phyloP scores from a whole-genome alignment of 2,797 vertebrate genomes.

The Microctenopoma steveboyesi region DNA sequence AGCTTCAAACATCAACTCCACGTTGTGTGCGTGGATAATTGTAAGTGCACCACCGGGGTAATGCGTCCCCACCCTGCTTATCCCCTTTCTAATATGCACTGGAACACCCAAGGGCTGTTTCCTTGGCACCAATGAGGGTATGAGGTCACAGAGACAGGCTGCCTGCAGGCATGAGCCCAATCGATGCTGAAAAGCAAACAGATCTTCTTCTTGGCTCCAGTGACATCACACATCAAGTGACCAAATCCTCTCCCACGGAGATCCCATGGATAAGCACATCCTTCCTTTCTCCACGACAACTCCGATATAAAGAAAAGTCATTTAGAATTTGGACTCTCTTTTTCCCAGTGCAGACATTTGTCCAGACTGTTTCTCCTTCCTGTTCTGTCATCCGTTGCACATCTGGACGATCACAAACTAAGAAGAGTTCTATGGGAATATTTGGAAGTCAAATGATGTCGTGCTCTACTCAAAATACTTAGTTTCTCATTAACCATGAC shows the following conservation, averaged over 20 bases:
- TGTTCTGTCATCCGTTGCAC: slow-evolving; percentile 53
- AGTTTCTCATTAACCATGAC: slow-evolving; percentile 5
- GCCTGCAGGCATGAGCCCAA: slow-evolving; percentile 38
- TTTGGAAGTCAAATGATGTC: slow-evolving; percentile 16
- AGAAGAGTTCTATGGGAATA: slow-evolving; percentile 13
- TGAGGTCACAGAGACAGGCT: slow-evolving; percentile 63
- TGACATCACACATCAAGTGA: slow-evolving; percentile 51
- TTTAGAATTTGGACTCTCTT: slow-evolving; percentile 37
- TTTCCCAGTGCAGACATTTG: slow-evolving; percentile 57
- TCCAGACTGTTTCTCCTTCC: slow-evolving; percentile 45
- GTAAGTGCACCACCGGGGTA: slow-evolving; percentile 32
- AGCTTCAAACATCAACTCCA: slow-evolving; percentile 23
- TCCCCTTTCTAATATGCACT: neutral
- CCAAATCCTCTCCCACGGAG: slow-evolving; percentile 39
- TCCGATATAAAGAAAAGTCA: slow-evolving; percentile 50
- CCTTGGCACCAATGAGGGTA: slow-evolving; percentile 17
- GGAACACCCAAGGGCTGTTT: slow-evolving; percentile 44
- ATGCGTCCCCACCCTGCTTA: slow-evolving; percentile 38
- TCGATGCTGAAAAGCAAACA: slow-evolving; percentile 48
- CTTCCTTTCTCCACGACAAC: slow-evolving; percentile 62
- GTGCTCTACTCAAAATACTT: slow-evolving; percentile 4
- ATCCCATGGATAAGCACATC: slow-evolving; percentile 52
- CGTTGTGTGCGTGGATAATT: slow-evolving; percentile 36
- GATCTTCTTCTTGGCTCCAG: slow-evolving; percentile 44
- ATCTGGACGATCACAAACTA: slow-evolving; percentile 58